Percentiles rank a stretch among this genome's conserved stretches.
Evolutionary conservation across 2,797 vertebrate species (phyloP).

Genomic region (Pteropus rufus): DNA sequence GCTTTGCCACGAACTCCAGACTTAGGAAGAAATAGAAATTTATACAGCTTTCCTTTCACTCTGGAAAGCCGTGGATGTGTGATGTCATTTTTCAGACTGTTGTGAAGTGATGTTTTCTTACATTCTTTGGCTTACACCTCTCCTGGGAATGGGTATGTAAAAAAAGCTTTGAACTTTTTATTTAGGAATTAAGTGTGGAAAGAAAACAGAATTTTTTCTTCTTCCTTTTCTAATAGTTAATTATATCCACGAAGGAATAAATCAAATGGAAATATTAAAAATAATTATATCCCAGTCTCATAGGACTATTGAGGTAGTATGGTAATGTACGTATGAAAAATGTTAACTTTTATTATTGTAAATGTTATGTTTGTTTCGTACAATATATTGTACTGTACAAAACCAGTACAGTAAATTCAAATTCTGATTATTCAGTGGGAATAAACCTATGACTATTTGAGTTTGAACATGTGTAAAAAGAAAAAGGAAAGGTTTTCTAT

Average conservation of each 20-base stretch:
- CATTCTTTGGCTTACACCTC: background rate
- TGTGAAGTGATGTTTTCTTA: constrained; percentile 8
- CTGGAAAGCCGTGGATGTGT: background rate
- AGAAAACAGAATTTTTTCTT: constrained; percentile 14
- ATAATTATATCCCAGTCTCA: background rate
- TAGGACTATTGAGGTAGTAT: background rate
- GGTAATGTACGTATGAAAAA: background rate
- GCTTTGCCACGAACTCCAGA: background rate
- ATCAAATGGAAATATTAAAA: constrained; percentile 39
- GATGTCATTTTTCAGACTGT: background rate
- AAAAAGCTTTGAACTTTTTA: constrained; percentile 16
- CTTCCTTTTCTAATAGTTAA: constrained; percentile 10
- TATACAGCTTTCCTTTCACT: background rate
- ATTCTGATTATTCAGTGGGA: background rate
- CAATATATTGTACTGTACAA: background rate
- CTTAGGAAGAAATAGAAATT: constrained; percentile 29
- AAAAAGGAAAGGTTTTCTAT: background rate
- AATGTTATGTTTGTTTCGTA: background rate
- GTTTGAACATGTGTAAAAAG: background rate
- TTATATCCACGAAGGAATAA: background rate
- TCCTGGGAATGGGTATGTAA: constrained; percentile 51
- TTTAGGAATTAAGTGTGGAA: constrained; percentile 40
- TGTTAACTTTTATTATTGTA: background rate
- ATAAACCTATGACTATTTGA: background rate
- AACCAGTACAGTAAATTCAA: background rate